These are phyloP conservation scores for Aurelia coerulea DNA, from an alignment of 30 jellyfish, hydroid and myxozoan genomes.

Conservation along the genomic window DNA sequence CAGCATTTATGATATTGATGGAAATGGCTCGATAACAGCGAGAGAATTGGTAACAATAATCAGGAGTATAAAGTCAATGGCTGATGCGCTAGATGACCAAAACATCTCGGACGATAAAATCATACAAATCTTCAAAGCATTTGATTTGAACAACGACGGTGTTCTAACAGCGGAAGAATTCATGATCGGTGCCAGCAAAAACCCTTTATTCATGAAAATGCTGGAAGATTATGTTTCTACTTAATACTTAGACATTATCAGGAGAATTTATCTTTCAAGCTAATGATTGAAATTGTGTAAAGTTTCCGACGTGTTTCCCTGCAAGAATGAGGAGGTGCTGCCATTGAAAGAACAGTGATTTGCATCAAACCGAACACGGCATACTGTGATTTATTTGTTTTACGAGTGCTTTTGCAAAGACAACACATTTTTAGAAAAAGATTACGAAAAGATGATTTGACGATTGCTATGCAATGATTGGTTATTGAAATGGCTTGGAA, in stretches of 20 bases:
- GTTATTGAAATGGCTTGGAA: too few species aligned
- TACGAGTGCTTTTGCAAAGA: too few species aligned
- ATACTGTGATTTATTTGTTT: too few species aligned
- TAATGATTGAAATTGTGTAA: neutral
- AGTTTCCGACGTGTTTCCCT: too few species aligned
- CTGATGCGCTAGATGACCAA: constrained; percentile 72
- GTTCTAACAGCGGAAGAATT: constrained; percentile 85
- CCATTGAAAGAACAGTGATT: too few species aligned
- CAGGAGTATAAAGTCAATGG: constrained; percentile 68
- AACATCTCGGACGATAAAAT: constrained; percentile 72
- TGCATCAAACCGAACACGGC: too few species aligned
- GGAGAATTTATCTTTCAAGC: neutral
- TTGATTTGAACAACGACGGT: constrained; percentile 84
- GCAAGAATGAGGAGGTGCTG: too few species aligned
- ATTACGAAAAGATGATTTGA: too few species aligned
- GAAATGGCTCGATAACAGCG: constrained; percentile 88
- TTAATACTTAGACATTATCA: neutral
- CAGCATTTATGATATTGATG: constrained; percentile 85
- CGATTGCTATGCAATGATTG: too few species aligned
- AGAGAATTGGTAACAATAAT: constrained; percentile 74
- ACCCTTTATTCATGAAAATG: constrained; percentile 84
- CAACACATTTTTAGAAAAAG: too few species aligned
- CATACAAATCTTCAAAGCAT: constrained; percentile 49
- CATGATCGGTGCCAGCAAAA: constrained; percentile 69
- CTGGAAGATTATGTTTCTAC: constrained; percentile 73